phyloP scores from a whole-genome alignment of 2,797 vertebrate genomes.

The Schizopygopsis pylzovi region DNA sequence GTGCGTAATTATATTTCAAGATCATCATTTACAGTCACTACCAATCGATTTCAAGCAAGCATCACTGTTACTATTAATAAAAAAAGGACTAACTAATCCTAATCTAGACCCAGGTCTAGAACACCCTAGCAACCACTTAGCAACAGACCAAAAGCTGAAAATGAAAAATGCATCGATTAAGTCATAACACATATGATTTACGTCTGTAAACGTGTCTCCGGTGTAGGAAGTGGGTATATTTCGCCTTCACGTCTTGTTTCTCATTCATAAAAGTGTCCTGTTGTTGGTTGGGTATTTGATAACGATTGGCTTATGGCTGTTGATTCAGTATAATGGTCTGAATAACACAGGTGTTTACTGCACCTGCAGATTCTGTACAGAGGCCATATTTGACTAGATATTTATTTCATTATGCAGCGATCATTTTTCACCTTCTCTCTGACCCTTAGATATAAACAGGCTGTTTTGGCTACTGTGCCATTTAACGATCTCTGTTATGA shows the following conservation, averaged over 20 bases:
- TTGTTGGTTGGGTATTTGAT: slow-evolving; percentile 13
- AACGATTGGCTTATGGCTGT: background rate
- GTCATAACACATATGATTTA: background rate
- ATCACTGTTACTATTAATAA: slow-evolving; percentile 3
- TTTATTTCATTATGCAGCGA: too few relatives aligned
- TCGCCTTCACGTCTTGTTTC: background rate
- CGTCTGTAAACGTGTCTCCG: background rate
- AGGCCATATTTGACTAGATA: too few relatives aligned
- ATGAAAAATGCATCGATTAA: background rate
- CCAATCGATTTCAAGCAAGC: background rate
- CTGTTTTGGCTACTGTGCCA: too few relatives aligned
- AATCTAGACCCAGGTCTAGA: background rate
- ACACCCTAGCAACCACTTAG: background rate
- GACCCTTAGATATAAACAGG: too few relatives aligned
- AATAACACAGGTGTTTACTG: background rate
- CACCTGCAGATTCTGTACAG: background rate
- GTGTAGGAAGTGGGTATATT: background rate
- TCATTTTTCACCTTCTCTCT: too few relatives aligned
- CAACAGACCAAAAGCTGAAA: background rate
- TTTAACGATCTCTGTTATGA: too few relatives aligned
- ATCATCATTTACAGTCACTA: background rate
- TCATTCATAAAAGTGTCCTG: background rate
- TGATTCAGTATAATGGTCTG: background rate
- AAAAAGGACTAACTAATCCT: background rate
- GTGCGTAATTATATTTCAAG: background rate